Evolutionary conservation across 2,797 vertebrate species (phyloP), one percentile per base, ranked within the genome.

Genomic region (Knipowitschia caucasica): DNA sequence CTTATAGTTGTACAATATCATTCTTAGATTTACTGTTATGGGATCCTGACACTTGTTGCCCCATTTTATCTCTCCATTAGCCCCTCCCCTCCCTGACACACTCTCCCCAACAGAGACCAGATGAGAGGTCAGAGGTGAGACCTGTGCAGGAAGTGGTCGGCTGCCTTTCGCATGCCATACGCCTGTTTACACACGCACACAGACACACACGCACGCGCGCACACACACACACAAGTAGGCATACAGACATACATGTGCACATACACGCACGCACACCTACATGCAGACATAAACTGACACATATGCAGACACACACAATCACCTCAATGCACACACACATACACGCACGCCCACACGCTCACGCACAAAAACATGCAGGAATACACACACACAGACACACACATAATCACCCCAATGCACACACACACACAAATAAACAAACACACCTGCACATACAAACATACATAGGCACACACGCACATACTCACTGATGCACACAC

Each of bases 111-210:
- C 85, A 76, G 84, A 78, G 87, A 92, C 88, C 89, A 91, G 89
- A 91, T 90, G 90, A 89, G 84, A 85, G 90, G 89, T 91, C 89
- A 91, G 88, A 91, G 86, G 88, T 87, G 86, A 90, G 89, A 91
- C 89, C 88, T 89, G 86, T 82, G 78, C 84, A 88, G 89, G 90
- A 92, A 91, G 83, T 77, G 50, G 77, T 75, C 82, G 73, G 86
- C 88, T 83, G 83, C 82, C 70, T 62, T 75, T 89, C 82, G 83
- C 89, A 91, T 91, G 89, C 88, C 89, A 86, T 33, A 73, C 76
- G 73, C 89, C 77, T 88, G 90, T 90, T 84, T 75, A 86, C 73
- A 77, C 78, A 69, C 61, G 63, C 68, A 64, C 50, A 52, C 63
- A 64, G 45, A 45, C 69, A 67, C 30, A 11, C 11, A 3, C 31